Evolutionary conservation across 2,113 vertebrate genomes (phyloP), one percentile per base, ranked within the genome.

Genomic region (Planiliza haematocheilus): DNA sequence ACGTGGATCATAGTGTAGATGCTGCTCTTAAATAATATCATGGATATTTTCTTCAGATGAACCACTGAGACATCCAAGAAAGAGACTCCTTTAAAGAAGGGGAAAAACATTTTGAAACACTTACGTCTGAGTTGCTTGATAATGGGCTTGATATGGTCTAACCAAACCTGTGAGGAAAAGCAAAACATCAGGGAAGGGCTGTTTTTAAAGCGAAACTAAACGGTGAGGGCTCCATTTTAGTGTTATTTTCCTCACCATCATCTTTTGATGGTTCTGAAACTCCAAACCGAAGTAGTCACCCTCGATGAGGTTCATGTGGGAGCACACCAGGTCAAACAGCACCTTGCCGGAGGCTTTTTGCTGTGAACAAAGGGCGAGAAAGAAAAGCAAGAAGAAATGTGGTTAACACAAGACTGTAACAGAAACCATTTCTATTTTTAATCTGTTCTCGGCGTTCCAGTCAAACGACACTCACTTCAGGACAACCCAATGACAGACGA

Each of bases 281-380:
- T 99, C 97, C 60, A 99, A 92, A 85, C 97, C 96, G 65, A 99
- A 99, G 89, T 99, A 99, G 89, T 99, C 98, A 0, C 97, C 97
- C 87, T 99, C 98, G n/a, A 99, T 93, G 39, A 99, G 96, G 78
- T 99, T 99, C 85, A 99, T 94, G 89, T 98, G 96, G 81, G 87
- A 94, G 89, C 97, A 99, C 67, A 99, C 96, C 3, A 96, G 93
- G 60, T 99, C 96, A 69, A 99, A 93, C 79, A 99, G 86, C 88
- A 95, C 93, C 77, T 97, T 99, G 60, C 98, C 98, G 0, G 97
- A 95, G 68, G 96, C 96, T 91, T 96, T 95, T 94, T 96, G 95
- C 98, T 99, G 92, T 17, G 81, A 85, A 92, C 45, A 81, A 86
- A 60, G 93, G 59, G n/a, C 51, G 16, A 56, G 4, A 30, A 42